Evolutionary conservation across 2,113 vertebrate genomes (phyloP).

Genomic region (Amazona vittata): DNA sequence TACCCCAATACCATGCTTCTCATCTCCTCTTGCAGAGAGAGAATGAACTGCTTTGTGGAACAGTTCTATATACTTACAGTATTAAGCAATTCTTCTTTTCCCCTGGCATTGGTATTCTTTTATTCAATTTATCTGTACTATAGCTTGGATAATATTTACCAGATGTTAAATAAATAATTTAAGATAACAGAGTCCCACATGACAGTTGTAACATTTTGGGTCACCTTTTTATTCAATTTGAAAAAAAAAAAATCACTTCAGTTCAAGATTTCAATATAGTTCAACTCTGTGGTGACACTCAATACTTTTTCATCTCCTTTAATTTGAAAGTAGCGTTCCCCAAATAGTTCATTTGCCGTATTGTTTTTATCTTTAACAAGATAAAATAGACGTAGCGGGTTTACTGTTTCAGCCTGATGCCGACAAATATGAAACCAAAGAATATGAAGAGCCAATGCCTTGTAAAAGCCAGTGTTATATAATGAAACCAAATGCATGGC

Average conservation of each 20-base stretch:
- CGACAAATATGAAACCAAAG: slow-evolving; percentile 77
- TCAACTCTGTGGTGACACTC: slow-evolving; percentile 56
- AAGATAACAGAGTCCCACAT: slow-evolving; percentile 56
- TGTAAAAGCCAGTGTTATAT: slow-evolving; percentile 73
- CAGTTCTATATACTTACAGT: slow-evolving; percentile 69
- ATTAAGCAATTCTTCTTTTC: slow-evolving; percentile 70
- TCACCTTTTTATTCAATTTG: slow-evolving; percentile 53
- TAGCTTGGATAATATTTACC: slow-evolving; percentile 74
- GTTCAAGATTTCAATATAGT: slow-evolving; percentile 60
- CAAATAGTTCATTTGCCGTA: slow-evolving; percentile 68
- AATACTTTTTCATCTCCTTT: slow-evolving; percentile 58
- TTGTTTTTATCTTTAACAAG: slow-evolving; percentile 76
- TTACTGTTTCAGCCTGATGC: slow-evolving; percentile 74
- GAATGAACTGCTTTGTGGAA: slow-evolving; percentile 68
- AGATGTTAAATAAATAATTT: slow-evolving; percentile 78
- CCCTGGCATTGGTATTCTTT: slow-evolving; percentile 70
- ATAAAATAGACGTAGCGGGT: slow-evolving; percentile 77
- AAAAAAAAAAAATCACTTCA: neutral
- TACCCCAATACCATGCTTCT: slow-evolving; percentile 58
- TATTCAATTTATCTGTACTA: slow-evolving; percentile 74
- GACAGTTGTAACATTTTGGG: slow-evolving; percentile 66
- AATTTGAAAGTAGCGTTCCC: slow-evolving; percentile 66
- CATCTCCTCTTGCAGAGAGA: slow-evolving; percentile 56
- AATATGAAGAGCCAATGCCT: slow-evolving; percentile 76
- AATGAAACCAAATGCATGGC: slow-evolving; percentile 78